Evolutionary conservation across 1,140 invertebrate genomes (phyloP).

Genomic region (Heterodera schachtii): DNA sequence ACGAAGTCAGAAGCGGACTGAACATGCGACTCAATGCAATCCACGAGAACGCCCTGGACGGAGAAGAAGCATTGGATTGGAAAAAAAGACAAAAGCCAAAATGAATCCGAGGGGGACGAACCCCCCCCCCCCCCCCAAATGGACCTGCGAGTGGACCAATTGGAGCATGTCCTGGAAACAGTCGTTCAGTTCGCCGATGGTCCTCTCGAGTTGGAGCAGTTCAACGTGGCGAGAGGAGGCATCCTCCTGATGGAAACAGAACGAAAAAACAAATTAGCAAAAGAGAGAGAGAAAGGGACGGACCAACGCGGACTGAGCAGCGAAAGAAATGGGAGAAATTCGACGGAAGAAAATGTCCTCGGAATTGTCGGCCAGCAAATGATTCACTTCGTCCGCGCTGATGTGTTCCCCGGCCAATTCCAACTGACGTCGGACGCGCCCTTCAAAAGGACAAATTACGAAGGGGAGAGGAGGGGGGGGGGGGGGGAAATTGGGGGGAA

Average conservation of each 20-base stretch:
- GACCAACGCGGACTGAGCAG: conserved; percentile 34
- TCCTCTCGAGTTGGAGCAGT: conserved; percentile 46
- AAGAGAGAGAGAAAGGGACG: neutral
- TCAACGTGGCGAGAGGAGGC: conserved; percentile 45
- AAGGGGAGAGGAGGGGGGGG: neutral
- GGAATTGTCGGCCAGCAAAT: conserved; percentile 53
- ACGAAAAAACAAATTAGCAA: neutral
- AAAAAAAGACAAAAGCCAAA: neutral
- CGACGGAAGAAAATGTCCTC: conserved; percentile 50
- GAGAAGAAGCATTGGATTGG: neutral
- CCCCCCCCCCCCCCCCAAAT: neutral
- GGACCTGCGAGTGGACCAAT: conserved; percentile 41
- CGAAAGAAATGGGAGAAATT: conserved; percentile 41
- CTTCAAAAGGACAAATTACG: conserved; percentile 25
- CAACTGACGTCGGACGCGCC: conserved; percentile 50
- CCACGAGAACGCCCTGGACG: conserved; percentile 7
- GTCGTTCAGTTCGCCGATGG: conserved; percentile 47
- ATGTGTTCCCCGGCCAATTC: conserved; percentile 45
- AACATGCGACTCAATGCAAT: conserved; percentile 14
- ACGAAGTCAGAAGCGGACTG: conserved; percentile 24
- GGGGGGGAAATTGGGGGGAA: no score
- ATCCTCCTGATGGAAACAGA: conserved; percentile 25
- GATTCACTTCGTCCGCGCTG: conserved; percentile 34
- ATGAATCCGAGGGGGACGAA: neutral
- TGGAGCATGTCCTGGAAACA: conserved; percentile 43